These are phyloP conservation scores for Adelphocoris suturalis DNA, from an alignment of 2,888 invertebrate species.

Conservation along the genomic window DNA sequence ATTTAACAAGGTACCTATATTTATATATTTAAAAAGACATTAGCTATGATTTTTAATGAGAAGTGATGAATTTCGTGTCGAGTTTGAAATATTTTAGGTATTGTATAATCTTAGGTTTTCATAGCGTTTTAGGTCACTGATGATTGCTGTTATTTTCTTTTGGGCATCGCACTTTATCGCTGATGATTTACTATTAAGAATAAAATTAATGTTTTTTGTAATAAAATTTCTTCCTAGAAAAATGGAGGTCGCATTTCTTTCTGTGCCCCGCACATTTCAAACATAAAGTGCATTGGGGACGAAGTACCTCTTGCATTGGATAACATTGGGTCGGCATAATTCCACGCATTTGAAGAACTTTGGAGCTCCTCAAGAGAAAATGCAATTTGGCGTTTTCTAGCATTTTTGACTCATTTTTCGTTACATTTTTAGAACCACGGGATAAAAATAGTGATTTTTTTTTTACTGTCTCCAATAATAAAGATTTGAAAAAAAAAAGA, in stretches of 20 bases:
- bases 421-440: no score
- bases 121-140: background rate
- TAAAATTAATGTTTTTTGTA: background rate
- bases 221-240: conserved; percentile 5
- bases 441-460: no score
- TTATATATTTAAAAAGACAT: background rate
- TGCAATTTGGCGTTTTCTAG: no score
- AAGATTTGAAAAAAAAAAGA: no score
- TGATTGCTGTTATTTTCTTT: background rate
- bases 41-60: background rate
- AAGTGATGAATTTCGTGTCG: background rate
- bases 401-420: no score
- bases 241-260: background rate
- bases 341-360: no score
- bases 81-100: conserved; percentile 22
- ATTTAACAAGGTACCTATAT: background rate
- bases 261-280: no score
- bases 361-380: no score
- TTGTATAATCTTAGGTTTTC: background rate
- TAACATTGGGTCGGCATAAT: no score
- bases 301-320: no score
- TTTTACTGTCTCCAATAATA: no score
- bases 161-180: background rate
- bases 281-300: no score
- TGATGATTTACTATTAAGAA: conserved; percentile 4